Evolutionary conservation across 2,797 vertebrate species (phyloP).

Genomic region (Enoplosus armatus): DNA sequence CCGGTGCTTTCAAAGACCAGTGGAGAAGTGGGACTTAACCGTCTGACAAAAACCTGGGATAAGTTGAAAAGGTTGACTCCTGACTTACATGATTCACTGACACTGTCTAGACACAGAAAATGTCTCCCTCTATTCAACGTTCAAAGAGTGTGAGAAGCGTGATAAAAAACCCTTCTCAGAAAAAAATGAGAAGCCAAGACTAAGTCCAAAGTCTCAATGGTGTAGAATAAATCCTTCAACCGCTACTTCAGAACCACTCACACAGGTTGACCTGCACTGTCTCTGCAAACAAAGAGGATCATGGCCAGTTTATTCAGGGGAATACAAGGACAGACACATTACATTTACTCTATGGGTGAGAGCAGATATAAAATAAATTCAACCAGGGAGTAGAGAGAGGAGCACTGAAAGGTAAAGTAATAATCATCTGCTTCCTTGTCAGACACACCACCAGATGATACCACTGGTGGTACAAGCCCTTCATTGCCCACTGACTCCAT

Average conservation of each 20-base stretch:
- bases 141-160: constrained; percentile 29
- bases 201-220: constrained; percentile 27
- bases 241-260: constrained; percentile 57
- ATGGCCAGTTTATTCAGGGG: constrained; percentile 32
- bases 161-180: constrained; percentile 24
- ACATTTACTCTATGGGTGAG: constrained; percentile 32
- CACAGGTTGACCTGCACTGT: constrained; percentile 46
- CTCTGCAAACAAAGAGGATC: constrained; percentile 44
- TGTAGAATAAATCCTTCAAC: constrained; percentile 51
- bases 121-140: constrained; percentile 52
- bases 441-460: constrained; percentile 51
- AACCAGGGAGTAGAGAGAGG: constrained; percentile 20
- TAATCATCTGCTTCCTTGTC: constrained; percentile 63
- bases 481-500: constrained; percentile 64
- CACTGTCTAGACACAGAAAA: constrained; percentile 65
- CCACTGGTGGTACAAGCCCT: constrained; percentile 56
- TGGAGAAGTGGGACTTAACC: constrained; percentile 40
- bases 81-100: constrained; percentile 56
- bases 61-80: constrained; percentile 60
- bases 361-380: constrained; percentile 52
- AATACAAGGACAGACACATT: constrained; percentile 28
- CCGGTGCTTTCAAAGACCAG: constrained; percentile 37
- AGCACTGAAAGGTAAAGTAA: constrained; percentile 64
- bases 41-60: constrained; percentile 52
- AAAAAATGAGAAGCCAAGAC: constrained; percentile 26